Evolutionary conservation across 2,888 invertebrate genomes (phyloP), one percentile per base, ranked within the genome.

Genomic region (Lithophane socia): DNA sequence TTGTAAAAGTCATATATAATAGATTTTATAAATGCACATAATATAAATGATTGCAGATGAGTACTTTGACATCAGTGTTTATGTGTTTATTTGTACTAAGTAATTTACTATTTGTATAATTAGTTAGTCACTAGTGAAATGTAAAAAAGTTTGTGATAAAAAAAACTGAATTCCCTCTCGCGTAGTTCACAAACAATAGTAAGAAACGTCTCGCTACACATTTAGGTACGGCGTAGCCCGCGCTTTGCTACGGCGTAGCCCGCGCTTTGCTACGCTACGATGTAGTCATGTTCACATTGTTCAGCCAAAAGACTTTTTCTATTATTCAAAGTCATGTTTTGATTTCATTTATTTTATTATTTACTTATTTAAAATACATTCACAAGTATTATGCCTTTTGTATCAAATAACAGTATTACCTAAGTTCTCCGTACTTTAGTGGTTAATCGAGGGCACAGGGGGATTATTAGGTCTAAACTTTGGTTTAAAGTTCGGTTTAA

Each of bases 361-460:
- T 3, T 37, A 21, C 21, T 21, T 13, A 37, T 44, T 16, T n/a
- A 16, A 44, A 37, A 56, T 54, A n/a, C 5, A 68, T 68, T n/a
- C 10, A n/a, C 16, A 37, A 68, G 10, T 9, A 9, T 21, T 52
- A 9, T 16, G 9, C 16, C 37, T n/a, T 56, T 37, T n/a, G 9
- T 58, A 2, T 2, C 7, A 16, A 54, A 29, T 29, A 67, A 58
- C 16, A n/a, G 10, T 3, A 58, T 60, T 60, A 60, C 8, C 3
- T 58, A 83, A 82, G 69, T 79, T 81, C 76, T 71, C 75, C 71
- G 37, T 64, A 65, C 42, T 61, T n/a, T 24, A 64, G 60, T 60
- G 60, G 73, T 69, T 86, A 86, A 86, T 86, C 75, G 63, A 87
- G 79, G 68, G 58, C 74, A 75, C 58, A 72, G 18, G 68, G 47